Conservation (phyloP, 30 jellyfish, hydroid and myxozoan genomes). For the Pseudorhiza aurosa region DNA sequence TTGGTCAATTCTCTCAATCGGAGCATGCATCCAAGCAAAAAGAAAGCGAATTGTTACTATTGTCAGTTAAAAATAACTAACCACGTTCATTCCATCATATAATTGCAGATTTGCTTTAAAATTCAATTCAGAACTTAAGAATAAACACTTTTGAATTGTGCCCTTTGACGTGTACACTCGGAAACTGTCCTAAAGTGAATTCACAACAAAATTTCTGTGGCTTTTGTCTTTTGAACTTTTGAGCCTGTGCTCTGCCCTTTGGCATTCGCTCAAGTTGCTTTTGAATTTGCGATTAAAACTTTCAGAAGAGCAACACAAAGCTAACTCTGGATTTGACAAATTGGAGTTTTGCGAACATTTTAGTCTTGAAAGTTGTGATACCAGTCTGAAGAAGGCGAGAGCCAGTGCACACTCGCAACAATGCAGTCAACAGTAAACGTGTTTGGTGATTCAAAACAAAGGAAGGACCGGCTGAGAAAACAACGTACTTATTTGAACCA, state of each 20-base stretch:
- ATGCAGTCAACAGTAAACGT: not conserved
- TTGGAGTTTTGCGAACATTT: no score
- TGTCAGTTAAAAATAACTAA: slow-evolving; percentile 21
- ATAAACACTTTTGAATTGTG: not conserved
- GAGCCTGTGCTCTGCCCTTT: slow-evolving; percentile 38
- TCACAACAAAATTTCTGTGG: not conserved
- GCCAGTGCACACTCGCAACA: not conserved
- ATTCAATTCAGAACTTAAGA: no score
- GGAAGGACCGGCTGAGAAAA: no score
- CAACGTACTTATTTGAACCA: no score
- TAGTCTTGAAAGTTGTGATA: not conserved
- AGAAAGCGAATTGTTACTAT: slow-evolving; percentile 65
- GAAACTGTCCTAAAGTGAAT: not conserved
- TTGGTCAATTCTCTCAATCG: slow-evolving; percentile 74
- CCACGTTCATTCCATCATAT: no score
- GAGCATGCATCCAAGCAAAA: slow-evolving; percentile 77
- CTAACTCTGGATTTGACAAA: no score
- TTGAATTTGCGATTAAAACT: not conserved
- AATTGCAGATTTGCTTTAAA: no score
- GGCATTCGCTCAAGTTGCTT: not conserved
- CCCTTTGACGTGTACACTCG: slow-evolving; percentile 11
- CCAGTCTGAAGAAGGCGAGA: not conserved
- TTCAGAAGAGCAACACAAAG: no score
- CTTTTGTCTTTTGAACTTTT: slow-evolving; percentile 43
- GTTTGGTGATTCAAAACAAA: not conserved